A percentile compares a stretch with the other conserved stretches of the same genome.
Conservation (phyloP, 2,113 vertebrate species). For the Pollimyrus isidori region DNA sequence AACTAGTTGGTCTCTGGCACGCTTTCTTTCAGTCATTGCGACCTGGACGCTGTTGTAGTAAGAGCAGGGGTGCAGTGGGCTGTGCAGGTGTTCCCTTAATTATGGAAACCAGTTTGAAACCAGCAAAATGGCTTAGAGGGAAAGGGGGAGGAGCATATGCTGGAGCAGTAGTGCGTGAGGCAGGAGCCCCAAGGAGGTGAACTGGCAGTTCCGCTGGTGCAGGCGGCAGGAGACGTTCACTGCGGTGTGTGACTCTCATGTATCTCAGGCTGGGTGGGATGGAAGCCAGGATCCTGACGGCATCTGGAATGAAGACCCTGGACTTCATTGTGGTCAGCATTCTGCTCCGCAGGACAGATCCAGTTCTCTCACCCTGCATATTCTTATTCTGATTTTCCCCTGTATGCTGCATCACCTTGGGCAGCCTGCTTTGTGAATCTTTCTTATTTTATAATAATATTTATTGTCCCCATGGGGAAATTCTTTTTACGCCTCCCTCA, state of each 20-base stretch:
- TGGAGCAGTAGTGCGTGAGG: neutral
- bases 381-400: neutral
- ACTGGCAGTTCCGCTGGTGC: neutral
- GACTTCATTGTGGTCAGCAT: neutral
- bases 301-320: neutral
- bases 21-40: neutral
- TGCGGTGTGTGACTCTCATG: neutral
- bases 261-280: neutral
- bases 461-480: no score
- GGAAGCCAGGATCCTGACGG: neutral
- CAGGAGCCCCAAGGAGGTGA: neutral
- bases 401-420: neutral
- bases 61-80: neutral
- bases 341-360: neutral
- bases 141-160: neutral
- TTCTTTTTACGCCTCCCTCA: no score
- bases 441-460: neutral
- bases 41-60: neutral
- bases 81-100: neutral
- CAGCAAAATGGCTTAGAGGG: neutral
- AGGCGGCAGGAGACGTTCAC: neutral
- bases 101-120: neutral
- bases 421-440: neutral
- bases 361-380: neutral
- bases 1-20: neutral